Conservation (phyloP, 1,140 invertebrate genomes). For the Brachionus sp. region DNA sequence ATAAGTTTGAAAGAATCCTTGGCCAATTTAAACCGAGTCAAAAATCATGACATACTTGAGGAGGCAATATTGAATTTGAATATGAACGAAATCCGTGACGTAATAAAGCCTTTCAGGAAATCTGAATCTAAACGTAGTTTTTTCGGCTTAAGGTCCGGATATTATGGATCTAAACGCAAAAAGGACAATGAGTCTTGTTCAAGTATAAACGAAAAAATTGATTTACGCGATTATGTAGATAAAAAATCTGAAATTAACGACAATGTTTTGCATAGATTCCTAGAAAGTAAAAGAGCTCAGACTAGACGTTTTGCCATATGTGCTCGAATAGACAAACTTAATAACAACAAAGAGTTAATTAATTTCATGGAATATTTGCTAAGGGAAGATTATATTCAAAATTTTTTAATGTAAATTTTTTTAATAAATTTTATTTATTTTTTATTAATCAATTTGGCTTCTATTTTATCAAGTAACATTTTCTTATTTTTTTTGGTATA, state of each 20-base stretch:
- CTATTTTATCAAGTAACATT: background rate
- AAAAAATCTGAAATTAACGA: constrained; percentile 29
- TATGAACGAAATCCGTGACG: background rate
- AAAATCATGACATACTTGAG: background rate
- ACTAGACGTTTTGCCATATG: background rate
- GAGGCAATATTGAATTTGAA: background rate
- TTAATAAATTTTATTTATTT: background rate
- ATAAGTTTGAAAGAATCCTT: constrained; percentile 2
- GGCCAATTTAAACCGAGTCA: constrained; percentile 1
- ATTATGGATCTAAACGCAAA: background rate
- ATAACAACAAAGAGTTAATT: constrained; percentile 3
- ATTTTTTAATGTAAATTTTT: constrained; percentile 45
- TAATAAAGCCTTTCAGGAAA: background rate
- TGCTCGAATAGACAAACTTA: constrained; percentile 22
- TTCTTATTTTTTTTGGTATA: too few species aligned
- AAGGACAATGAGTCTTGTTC: background rate
- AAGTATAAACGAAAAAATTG: background rate
- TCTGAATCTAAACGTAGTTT: background rate
- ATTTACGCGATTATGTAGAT: constrained; percentile 22
- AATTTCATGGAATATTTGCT: constrained; percentile 44
- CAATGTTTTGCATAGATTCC: background rate
- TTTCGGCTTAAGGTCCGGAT: background rate
- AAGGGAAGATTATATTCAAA: constrained; percentile 44
- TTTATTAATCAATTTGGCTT: background rate
- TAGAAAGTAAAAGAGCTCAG: background rate